Base-by-base conservation (phyloP, 2,888 invertebrate species). In the Phengaris arion region DNA sequence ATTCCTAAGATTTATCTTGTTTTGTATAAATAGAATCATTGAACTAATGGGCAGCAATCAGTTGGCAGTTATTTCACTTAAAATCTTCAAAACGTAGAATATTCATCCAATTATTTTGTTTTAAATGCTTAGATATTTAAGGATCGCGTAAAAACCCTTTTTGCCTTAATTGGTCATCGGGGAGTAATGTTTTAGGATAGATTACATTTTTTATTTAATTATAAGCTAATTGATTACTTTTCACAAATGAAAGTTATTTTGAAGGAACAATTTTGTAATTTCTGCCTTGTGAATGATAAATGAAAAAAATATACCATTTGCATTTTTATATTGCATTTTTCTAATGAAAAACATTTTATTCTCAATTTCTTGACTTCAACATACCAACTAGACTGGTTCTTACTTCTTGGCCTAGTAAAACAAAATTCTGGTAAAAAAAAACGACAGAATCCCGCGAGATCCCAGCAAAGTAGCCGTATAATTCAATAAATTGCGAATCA, bases 61-160 rank as follows among this genome's bases (percentile, higher is more conserved):
- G 12, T 64, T 64, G 64, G 64, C 64, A 64, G 10, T 64, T 64
- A 64, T 45, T 64, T 64, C 64, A 64, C 64, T 64, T 64, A 64
- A 45, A 64, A 12, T 64, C 35, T 64, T 64, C 13, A 12, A 64
- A 45, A 64, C 5, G 15, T 64, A 35, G 12, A 64, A 6, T 64
- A 52, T 52, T 10, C 52, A 12, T 10, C 64, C 35, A 64, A 35
- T 64, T 64, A 52, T 64, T 6, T 12, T 45, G 59, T 64, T 35
- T 64, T 35, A 22, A 64, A 64, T 64, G 35, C 13, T 64, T 64
- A 64, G 64, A 64, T 64, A 64, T 64, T 64, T 64, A 2, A 35
- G 35, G 64, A 64, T 2, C 35, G 13, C 22, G 64, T 59, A 22
- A 59, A 6, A 35, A 64, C 64, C 64, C 64, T 64, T 45, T 64